phyloP scores from a whole-genome alignment of 2,113 vertebrate genomes.

The Nothoprocta pentlandii region DNA sequence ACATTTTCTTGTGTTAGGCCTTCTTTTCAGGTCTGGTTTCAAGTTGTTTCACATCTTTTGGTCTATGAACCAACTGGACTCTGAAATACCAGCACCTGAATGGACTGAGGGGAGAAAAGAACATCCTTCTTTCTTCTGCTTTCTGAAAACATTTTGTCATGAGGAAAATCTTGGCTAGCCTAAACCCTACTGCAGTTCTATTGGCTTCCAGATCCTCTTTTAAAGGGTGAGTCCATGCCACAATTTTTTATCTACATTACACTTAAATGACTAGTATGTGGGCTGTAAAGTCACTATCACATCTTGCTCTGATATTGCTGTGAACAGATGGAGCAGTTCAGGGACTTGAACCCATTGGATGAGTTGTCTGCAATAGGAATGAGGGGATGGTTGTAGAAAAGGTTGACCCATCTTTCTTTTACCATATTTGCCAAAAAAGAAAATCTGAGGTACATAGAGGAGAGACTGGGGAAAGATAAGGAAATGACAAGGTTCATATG shows the following conservation, averaged over 20 bases:
- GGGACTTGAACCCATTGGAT: not conserved
- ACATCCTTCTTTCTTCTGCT: not conserved
- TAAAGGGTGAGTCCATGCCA: not conserved
- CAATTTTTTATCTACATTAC: not conserved
- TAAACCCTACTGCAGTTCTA: not conserved
- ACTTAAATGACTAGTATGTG: not conserved
- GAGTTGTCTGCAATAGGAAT: not conserved
- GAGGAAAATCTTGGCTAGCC: not conserved
- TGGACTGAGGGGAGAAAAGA: not conserved
- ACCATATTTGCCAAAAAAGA: not conserved
- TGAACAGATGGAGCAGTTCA: not conserved
- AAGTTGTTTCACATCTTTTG: not conserved
- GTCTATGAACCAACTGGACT: not conserved
- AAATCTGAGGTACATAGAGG: not conserved
- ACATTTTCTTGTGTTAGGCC: not conserved
- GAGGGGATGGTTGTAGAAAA: not conserved
- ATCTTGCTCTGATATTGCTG: not conserved
- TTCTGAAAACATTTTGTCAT: not conserved
- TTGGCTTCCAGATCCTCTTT: not conserved
- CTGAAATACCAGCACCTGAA: accelerated
- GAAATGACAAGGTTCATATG: not conserved
- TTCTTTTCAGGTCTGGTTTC: not conserved
- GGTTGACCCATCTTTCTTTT: not conserved
- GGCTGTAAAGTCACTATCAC: not conserved
- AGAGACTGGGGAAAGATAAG: not conserved